These are phyloP conservation scores for Rhimphoctona megacephalus DNA, from an alignment of 2,888 invertebrate species.

Conservation along the genomic window DNA sequence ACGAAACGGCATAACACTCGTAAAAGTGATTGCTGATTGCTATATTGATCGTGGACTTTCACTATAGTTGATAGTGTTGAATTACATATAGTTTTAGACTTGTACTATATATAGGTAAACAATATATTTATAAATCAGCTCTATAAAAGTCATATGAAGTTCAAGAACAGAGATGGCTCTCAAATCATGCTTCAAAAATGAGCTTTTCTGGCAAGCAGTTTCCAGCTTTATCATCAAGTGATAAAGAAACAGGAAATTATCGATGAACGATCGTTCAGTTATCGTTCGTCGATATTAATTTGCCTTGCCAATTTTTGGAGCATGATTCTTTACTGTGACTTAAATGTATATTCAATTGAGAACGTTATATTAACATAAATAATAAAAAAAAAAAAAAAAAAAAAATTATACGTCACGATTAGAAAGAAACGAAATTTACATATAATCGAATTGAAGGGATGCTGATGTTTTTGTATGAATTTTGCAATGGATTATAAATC, in stretches of 20 bases:
- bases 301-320: background rate
- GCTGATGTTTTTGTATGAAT: too few relatives aligned
- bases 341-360: too few relatives aligned
- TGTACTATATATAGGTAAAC: background rate
- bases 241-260: background rate
- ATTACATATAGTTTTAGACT: slow-evolving; percentile 26
- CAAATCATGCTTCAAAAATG: background rate
- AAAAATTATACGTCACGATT: too few relatives aligned
- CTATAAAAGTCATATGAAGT: background rate
- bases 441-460: background rate
- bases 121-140: background rate
- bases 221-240: slow-evolving; percentile 21
- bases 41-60: slow-evolving; percentile 44
- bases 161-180: slow-evolving; percentile 7
- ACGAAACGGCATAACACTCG: background rate
- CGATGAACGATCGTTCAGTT: background rate
- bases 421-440: background rate
- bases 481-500: too few relatives aligned
- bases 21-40: slow-evolving; percentile 13
- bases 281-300: background rate
- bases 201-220: background rate
- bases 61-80: slow-evolving; percentile 39
- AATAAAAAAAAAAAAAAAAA: background rate
- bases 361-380: background rate
- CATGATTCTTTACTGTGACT: background rate